Evolutionary conservation across 2,797 vertebrate species (phyloP), one percentile per base, ranked within the genome.

Genomic region (Taenioides sp.): DNA sequence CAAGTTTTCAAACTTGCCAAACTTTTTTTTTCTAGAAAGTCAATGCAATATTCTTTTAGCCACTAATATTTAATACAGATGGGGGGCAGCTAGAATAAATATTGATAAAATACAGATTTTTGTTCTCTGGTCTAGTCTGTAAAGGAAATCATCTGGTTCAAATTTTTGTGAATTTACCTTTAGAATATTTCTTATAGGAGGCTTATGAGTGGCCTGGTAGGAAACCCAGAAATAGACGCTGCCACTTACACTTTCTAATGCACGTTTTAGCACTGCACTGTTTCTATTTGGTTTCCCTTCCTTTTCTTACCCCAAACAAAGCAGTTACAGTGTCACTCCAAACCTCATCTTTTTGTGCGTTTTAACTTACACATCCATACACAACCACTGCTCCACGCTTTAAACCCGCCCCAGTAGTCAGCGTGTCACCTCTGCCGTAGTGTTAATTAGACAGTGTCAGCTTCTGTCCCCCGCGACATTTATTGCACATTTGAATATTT

Each of bases 401-500:
- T 72, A 80, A 89, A 75, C 43, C 75, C 80, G 87, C 89, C 84
- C 87, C 87, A 88, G 81, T 86, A 89, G 84, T 89, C 81, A 86
- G 88, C 81, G 86, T 90, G 91, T 92, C 92, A 94, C 92, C 92
- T 93, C 92, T 91, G 90, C 91, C 92, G 87, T 88, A 78, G 90
- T 92, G 90, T 92, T 94, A 94, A 95, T 95, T 93, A 94, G 92
- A 92, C 90, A 81, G 88, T 92, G 92, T 94, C 93, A 93, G 89
- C 86, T 89, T 85, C 90, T 92, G 91, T 93, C 91, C 88, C 90
- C 76, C 81, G 86, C 91, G 93, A 94, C 92, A 94, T 95, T 94
- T 94, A 93, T 93, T 92, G 91, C 92, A 93, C 86, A 94, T 94
- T 94, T 94, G 92, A 94, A 94, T 95, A 94, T 93, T 94, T 93